phyloP scores from a whole-genome alignment of 2,888 invertebrate species.

The Opisthograptis luteolata region DNA sequence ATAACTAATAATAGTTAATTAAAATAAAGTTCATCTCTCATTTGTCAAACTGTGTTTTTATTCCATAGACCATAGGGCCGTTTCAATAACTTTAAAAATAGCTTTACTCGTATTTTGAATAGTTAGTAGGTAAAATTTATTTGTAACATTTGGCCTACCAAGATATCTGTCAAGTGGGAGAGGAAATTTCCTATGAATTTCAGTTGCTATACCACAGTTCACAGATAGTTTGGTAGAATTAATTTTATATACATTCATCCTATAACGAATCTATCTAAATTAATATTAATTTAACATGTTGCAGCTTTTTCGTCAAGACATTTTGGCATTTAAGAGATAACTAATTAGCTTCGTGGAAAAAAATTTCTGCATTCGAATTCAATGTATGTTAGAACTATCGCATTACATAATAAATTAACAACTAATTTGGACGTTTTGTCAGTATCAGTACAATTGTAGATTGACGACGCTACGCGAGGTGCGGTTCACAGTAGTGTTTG shows the following conservation, averaged over 20 bases:
- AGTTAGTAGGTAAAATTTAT: background rate
- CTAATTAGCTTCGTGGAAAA: no score
- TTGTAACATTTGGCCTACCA: conserved; percentile 7
- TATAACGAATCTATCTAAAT: conserved; percentile 16
- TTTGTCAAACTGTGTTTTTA: conserved; percentile 9
- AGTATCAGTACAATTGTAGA: no score
- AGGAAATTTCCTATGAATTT: background rate
- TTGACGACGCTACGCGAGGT: no score
- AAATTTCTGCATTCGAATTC: no score
- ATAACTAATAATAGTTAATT: conserved; percentile 16
- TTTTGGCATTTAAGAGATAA: conserved; percentile 23
- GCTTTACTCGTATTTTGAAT: no score
- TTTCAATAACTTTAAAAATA: conserved; percentile 4
- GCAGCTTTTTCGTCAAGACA: conserved; percentile 6
- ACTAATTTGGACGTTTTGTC: no score
- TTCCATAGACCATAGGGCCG: conserved; percentile 14
- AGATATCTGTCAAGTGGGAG: background rate
- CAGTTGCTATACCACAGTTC: background rate
- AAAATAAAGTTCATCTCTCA: conserved; percentile 22
- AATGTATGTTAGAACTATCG: no score
- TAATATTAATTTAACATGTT: conserved; percentile 9
- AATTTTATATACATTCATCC: no score
- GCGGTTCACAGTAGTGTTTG: no score
- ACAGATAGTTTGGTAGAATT: conserved; percentile 9
- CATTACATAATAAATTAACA: no score